A percentile compares a stretch with the other conserved stretches of the same genome.
These are phyloP conservation scores for Plotosus lineatus DNA, from an alignment of 2,113 vertebrate genomes.

Conservation along the genomic window DNA sequence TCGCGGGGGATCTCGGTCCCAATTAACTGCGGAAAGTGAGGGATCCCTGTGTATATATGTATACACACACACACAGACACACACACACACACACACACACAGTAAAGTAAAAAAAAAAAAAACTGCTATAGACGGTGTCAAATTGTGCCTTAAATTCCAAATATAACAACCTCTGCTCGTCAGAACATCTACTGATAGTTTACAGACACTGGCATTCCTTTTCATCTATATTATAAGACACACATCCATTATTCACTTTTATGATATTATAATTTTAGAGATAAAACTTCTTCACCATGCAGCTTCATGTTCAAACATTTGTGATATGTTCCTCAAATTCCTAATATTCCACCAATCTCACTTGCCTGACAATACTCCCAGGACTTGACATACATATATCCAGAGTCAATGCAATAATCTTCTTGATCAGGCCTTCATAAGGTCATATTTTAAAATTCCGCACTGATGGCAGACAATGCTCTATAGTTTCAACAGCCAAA, in stretches of 20 bases:
- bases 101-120: no score
- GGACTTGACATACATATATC: conserved; percentile 6
- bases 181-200: no score
- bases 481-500: conserved; percentile 31
- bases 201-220: background rate
- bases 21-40: no score
- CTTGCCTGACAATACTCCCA: background rate
- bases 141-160: no score
- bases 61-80: no score
- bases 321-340: background rate
- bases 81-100: no score
- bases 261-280: background rate
- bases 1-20: no score
- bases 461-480: conserved; percentile 16
- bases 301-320: background rate
- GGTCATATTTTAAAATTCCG: conserved; percentile 44
- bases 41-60: no score
- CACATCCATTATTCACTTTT: background rate
- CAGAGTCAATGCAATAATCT: conserved; percentile 15
- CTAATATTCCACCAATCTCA: background rate
- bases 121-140: no score
- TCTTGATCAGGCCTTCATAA: conserved; percentile 14
- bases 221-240: background rate
- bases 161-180: no score
- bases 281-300: background rate